Conservation (phyloP, 2,888 invertebrate genomes). For the Agriopis leucophaearia region DNA sequence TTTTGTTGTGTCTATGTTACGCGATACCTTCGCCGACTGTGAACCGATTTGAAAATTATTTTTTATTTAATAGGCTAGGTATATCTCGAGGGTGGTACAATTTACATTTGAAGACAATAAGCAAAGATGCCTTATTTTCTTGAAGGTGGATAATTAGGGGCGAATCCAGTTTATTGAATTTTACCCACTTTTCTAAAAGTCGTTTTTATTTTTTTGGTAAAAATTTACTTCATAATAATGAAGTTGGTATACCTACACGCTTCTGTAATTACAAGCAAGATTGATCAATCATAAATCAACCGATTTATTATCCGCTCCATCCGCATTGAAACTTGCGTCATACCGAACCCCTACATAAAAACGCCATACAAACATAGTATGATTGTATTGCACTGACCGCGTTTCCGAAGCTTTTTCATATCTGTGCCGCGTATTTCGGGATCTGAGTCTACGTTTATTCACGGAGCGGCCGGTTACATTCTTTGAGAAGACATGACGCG, state of each 20-base stretch:
- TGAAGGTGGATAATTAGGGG: no score
- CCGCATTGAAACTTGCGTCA: conserved; percentile 1
- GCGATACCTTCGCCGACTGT: no score
- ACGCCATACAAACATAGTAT: conserved; percentile 8
- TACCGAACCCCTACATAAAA: conserved; percentile 5
- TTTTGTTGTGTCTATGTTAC: no score
- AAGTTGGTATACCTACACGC: background rate
- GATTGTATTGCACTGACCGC: conserved; percentile 46
- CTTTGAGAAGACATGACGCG: conserved; percentile 13
- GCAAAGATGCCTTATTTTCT: no score
- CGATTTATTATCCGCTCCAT: background rate
- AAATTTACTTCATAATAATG: no score
- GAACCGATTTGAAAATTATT: no score
- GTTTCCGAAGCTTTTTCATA: conserved; percentile 51
- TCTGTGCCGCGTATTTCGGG: conserved; percentile 61
- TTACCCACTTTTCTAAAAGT: no score
- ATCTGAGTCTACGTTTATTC: conserved; percentile 54
- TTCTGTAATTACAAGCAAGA: background rate
- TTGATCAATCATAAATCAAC: conserved; percentile 1
- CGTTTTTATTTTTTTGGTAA: no score
- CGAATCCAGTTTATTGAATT: no score
- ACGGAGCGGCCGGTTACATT: conserved; percentile 45
- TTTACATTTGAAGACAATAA: no score
- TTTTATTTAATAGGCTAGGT: no score
- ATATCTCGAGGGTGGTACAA: no score